Evolutionary conservation across 2,888 invertebrate species (phyloP).

Genomic region (Drosophila pseudotakahashii): DNA sequence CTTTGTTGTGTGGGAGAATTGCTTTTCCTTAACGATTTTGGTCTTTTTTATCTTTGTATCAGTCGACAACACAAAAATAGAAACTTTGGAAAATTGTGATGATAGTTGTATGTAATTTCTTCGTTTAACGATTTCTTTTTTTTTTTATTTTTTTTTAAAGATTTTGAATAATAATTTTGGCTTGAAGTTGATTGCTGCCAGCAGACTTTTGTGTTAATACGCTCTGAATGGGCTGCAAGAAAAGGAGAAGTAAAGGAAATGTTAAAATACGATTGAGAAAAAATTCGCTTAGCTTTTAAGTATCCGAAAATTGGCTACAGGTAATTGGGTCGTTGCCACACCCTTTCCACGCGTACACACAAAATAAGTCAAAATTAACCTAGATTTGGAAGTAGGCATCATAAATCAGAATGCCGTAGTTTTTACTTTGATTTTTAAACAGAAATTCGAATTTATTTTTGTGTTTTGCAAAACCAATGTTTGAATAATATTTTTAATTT

Average conservation of each 20-base stretch:
- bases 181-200: constrained; percentile 56
- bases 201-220: constrained; percentile 56
- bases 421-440: too few relatives aligned
- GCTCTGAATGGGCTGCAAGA: constrained; percentile 55
- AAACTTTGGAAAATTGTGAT: constrained; percentile 32
- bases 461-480: too few relatives aligned
- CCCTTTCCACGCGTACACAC: constrained; percentile 24
- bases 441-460: too few relatives aligned
- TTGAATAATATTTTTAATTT: too few relatives aligned
- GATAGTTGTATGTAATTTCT: constrained; percentile 12
- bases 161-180: constrained; percentile 20
- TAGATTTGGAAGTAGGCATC: not conserved
- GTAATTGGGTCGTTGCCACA: constrained; percentile 44
- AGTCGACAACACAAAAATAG: constrained; percentile 31
- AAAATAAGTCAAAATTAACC: not conserved
- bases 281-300: not conserved
- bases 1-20: constrained; percentile 35
- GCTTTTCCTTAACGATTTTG: constrained; percentile 42
- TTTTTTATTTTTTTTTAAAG: constrained; percentile 8
- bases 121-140: constrained; percentile 2
- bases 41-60: constrained; percentile 21
- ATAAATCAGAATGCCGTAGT: too few relatives aligned
- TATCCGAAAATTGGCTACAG: not conserved
- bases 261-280: not conserved
- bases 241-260: not conserved